A percentile compares a stretch with the other conserved stretches of the same genome.
Conservation (phyloP, 2,888 invertebrate genomes). For the Camponotus fellah region DNA sequence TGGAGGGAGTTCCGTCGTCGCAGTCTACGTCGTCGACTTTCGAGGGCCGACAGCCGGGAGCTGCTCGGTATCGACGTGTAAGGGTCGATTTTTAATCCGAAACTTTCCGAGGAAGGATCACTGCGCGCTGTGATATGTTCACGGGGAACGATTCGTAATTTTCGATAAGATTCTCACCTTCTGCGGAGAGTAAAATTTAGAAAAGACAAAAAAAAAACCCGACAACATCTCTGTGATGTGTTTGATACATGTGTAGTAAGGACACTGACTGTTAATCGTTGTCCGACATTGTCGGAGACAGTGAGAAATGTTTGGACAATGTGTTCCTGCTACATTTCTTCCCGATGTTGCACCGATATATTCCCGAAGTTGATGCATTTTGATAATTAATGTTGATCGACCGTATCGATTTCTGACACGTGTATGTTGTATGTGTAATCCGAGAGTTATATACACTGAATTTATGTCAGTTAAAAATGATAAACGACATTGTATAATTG, state of each 20-base stretch:
- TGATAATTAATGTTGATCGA: slow-evolving; percentile 46
- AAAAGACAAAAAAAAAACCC: slow-evolving; percentile 16
- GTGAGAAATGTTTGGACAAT: slow-evolving; percentile 1
- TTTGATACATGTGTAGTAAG: slow-evolving; percentile 6
- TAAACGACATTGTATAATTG: not conserved
- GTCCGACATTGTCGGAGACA: not conserved
- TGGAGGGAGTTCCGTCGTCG: slow-evolving; percentile 85
- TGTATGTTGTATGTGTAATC: slow-evolving; percentile 6
- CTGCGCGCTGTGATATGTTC: slow-evolving; percentile 13
- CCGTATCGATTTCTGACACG: not conserved
- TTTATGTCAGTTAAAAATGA: slow-evolving; percentile 5
- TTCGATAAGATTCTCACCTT: slow-evolving; percentile 4
- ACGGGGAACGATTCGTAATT: not conserved
- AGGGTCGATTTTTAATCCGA: slow-evolving; percentile 44
- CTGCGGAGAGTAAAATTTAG: slow-evolving; percentile 29
- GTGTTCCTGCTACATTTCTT: slow-evolving; percentile 26
- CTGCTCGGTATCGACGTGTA: slow-evolving; percentile 83
- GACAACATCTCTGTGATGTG: not conserved
- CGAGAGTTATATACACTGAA: not conserved
- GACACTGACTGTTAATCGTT: slow-evolving; percentile 30
- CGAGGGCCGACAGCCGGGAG: slow-evolving; percentile 82
- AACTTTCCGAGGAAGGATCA: not conserved
- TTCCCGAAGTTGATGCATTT: slow-evolving; percentile 25
- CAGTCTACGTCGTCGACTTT: slow-evolving; percentile 83
- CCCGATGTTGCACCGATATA: not conserved